Evolutionary conservation across 2,888 invertebrate genomes (phyloP), one percentile per base, ranked within the genome.

Genomic region (Mactromeris polynyma): DNA sequence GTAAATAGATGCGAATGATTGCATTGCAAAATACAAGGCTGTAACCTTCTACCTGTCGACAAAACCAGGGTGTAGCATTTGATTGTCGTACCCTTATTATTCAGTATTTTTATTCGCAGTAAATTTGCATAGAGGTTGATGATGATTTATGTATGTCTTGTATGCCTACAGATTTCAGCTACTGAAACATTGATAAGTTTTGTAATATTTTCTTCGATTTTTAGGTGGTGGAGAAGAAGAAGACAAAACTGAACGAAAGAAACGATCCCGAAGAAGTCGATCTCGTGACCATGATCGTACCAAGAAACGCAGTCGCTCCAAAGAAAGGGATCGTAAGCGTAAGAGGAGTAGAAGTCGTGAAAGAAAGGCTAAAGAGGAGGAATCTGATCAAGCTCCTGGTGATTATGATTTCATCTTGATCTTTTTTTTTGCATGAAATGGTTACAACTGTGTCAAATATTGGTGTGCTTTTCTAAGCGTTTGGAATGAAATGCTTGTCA

Each of bases 271-370:
- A 51, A 88, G 91, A 40, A 94, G 94, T 73, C 90, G 95, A 38
- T 94, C 94, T 14, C 92, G 95, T 77, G 94, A 94, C 21, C 93
- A 94, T 69, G 83, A 85, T 33, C 81, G 80, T 36, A 86, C 93
- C 64, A 91, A 93, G 64, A 94, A 95, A 69, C 91, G 95, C 14
- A 93, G 93, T 51, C 83, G 94, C 40, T 91, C 92, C 11, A 87
- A 93, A 31, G 94, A 94, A 14, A 89, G 93, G 36, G 93, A 91
- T n/a, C 87, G 89, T 26, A 93, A 92, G 86, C 89, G 91, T 58
- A 89, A 73, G 85, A 88, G 91, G 38, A 87, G 86, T 51, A 91
- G 94, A 17, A 93, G 92, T 36, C 86, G 91, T 33, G 94, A 94
- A 38, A 91, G 90, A 46, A 92, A 89, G 85, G 91, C 87, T 84